Base-by-base conservation (phyloP, 2,113 vertebrate species). In the Motacilla tschutschensis region DNA sequence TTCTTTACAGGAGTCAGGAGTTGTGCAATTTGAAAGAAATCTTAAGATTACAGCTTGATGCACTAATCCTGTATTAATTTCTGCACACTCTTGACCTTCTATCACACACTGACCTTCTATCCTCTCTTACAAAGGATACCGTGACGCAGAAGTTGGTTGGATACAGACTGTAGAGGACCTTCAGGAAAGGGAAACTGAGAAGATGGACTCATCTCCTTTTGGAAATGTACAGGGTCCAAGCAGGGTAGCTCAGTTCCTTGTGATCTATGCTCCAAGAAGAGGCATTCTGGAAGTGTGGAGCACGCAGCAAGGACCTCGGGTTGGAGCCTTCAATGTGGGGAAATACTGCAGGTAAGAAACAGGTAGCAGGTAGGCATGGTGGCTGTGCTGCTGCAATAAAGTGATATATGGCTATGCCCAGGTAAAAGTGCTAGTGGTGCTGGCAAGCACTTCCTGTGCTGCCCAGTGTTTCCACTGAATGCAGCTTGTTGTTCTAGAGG, bases 251-350 rank as follows among this genome's bases (percentile, higher is more conserved):
- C 98, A 99, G 81, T 99, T 99, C 90, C 97, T 99, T 44, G 97
- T 99, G 41, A 99, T 99, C 89, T 99, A 99, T 17, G 99, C 99
- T 17, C 98, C 98, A 0, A 97, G 99, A 24, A 97, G 99, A 77
- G 99, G 99, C 18, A 98, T 99, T 93, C 93, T 99, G 90, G 99
- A 99, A 96, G 98, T 99, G 79, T 99, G 99, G 99, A 98, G 97
- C 78, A 99, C 98, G 0, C 99, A 99, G 88, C 98, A 99, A 78
- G 99, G 99, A 7, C 99, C 99, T 63, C 96, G 99, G 5, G 98
- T 99, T 2, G 99, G 98, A 31, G 99, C 99, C 33, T 99, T 99
- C 94, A 99, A 98, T 2, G 99, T 99, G 70, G 99, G 99, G 8
- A 99, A 99, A 75, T 97, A 99, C 72, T 99, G 99, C 96, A 98